Conservation (phyloP, 2,113 vertebrate species). For the Trinectes maculatus region DNA sequence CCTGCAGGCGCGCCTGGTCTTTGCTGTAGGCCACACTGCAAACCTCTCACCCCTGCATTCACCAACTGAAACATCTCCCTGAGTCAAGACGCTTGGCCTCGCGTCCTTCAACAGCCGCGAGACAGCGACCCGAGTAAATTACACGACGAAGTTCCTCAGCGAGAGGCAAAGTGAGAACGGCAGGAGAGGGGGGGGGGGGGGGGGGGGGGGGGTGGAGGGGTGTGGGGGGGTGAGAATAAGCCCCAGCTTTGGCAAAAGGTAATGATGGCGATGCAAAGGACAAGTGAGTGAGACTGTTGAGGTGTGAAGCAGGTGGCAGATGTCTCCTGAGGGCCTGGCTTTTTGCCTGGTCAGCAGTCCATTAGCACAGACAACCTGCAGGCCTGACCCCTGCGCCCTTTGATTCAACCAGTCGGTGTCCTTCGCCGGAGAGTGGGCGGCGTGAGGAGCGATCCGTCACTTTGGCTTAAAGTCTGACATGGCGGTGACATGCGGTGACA, state of each 20-base stretch:
- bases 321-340: constrained; percentile 61
- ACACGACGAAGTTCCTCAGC: neutral
- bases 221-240: constrained; percentile 24
- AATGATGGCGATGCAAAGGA: constrained; percentile 38
- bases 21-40: neutral
- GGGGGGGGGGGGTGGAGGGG: no score
- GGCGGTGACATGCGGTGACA: constrained; percentile 50
- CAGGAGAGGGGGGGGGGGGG: no score
- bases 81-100: no score
- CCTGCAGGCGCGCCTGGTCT: constrained; percentile 85
- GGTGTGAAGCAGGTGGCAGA: constrained; percentile 61
- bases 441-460: constrained; percentile 69
- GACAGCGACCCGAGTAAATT: neutral
- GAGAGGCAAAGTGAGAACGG: constrained; percentile 18
- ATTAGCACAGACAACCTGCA: constrained; percentile 69
- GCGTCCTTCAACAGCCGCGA: neutral
- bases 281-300: constrained; percentile 33
- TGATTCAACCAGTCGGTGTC: constrained; percentile 55
- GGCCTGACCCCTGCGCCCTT: constrained; percentile 65
- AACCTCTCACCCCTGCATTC: neutral
- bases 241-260: constrained; percentile 1
- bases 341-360: constrained; percentile 72
- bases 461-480: constrained; percentile 69
- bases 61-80: no score
- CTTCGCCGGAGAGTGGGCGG: constrained; percentile 51